A percentile compares a stretch with the other conserved stretches of the same genome.
Conservation (phyloP, 2,888 invertebrate species). For the Lydus trimaculatus region DNA sequence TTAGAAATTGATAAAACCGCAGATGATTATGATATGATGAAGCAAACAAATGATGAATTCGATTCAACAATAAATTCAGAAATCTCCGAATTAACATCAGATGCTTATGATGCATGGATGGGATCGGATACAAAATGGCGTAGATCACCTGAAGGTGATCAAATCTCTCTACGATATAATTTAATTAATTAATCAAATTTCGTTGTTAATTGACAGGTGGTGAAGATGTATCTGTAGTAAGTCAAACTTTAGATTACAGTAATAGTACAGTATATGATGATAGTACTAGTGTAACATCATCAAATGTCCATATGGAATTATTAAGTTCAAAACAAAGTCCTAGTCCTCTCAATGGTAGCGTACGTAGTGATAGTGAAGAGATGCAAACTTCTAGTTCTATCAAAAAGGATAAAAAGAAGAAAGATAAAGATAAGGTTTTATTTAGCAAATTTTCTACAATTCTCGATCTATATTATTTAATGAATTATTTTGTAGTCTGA, state of each 20-base stretch:
- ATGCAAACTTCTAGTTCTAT: slow-evolving; percentile 50
- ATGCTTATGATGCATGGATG: slow-evolving; percentile 69
- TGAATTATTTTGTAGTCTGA: slow-evolving; percentile 39
- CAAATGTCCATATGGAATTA: slow-evolving; percentile 65
- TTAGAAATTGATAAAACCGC: slow-evolving; percentile 47
- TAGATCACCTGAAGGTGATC: slow-evolving; percentile 81
- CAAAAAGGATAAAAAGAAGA: slow-evolving; percentile 55
- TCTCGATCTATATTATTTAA: too few relatives aligned
- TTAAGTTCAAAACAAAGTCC: slow-evolving; percentile 64
- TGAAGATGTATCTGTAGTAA: slow-evolving; percentile 60
- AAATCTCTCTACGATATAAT: slow-evolving; percentile 31
- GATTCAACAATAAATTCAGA: slow-evolving; percentile 61
- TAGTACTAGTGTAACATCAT: slow-evolving; percentile 64
- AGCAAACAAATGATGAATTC: slow-evolving; percentile 60
- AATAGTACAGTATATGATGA: slow-evolving; percentile 63
- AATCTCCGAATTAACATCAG: slow-evolving; percentile 60
- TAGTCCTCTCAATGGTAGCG: slow-evolving; percentile 65
- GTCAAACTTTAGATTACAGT: slow-evolving; percentile 63
- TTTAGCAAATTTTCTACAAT: too few relatives aligned
- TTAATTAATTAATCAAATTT: not conserved
- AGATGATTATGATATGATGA: slow-evolving; percentile 60
- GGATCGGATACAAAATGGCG: slow-evolving; percentile 72
- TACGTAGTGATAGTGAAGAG: slow-evolving; percentile 62
- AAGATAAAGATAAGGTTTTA: slow-evolving; percentile 60
- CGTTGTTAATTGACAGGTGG: slow-evolving; percentile 50